phyloP scores from a whole-genome alignment of 2,797 vertebrate genomes.

The Pelochelys cantorii region DNA sequence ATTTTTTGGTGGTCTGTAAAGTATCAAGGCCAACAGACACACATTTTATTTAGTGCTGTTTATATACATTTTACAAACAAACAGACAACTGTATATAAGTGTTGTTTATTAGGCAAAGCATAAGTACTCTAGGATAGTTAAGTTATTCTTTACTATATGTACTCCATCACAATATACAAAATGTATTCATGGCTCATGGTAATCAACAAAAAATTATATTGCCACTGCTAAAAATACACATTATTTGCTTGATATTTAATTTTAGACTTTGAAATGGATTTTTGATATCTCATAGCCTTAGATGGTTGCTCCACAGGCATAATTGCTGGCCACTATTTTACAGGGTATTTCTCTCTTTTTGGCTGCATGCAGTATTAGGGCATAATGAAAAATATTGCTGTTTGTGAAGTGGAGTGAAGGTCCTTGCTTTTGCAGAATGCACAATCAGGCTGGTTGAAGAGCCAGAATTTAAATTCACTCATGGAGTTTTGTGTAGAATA shows the following conservation, averaged over 20 bases:
- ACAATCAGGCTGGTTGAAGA: constrained; percentile 15
- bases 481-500: constrained; percentile 20
- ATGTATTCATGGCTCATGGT: neutral
- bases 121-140: neutral
- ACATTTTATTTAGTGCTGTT: neutral
- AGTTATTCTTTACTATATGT: neutral
- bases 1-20: neutral
- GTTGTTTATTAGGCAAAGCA: neutral
- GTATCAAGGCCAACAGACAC: neutral
- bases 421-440: constrained; percentile 29
- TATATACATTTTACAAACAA: neutral
- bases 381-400: constrained; percentile 42
- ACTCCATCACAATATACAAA: neutral
- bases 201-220: neutral
- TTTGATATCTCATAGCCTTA: neutral
- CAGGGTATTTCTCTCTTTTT: neutral
- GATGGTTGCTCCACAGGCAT: neutral
- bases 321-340: neutral
- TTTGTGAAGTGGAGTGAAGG: constrained; percentile 41
- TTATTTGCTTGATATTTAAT: neutral
- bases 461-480: constrained; percentile 12
- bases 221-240: accelerated
- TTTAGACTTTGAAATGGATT: neutral
- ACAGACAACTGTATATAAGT: neutral
- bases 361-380: neutral